Conservation (phyloP, 1,140 invertebrate species). For the Druon quercuslanigerum region DNA sequence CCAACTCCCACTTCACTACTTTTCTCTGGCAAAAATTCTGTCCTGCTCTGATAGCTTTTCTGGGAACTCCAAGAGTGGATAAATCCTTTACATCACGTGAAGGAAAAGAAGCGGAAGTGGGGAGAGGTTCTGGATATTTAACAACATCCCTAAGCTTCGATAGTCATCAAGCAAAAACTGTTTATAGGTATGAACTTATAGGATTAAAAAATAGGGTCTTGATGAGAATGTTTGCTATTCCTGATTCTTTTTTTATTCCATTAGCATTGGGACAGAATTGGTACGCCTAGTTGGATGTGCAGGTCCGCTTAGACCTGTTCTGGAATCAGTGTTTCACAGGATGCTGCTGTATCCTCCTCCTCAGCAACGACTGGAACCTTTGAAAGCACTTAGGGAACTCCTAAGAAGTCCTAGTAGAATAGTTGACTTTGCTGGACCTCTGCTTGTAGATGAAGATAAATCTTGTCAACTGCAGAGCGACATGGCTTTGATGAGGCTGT, state of each 20-base stretch:
- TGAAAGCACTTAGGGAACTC: slow-evolving; percentile 87
- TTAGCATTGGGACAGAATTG: slow-evolving; percentile 90
- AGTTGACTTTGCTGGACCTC: slow-evolving; percentile 82
- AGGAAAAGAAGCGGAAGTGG: slow-evolving; percentile 78
- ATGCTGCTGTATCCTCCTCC: slow-evolving; percentile 92
- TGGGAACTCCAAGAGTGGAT: slow-evolving; percentile 87
- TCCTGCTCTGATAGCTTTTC: slow-evolving; percentile 89
- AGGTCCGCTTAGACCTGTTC: slow-evolving; percentile 87
- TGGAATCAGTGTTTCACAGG: slow-evolving; percentile 93
- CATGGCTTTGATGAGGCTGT: slow-evolving; percentile 93
- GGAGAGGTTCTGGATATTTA: slow-evolving; percentile 83
- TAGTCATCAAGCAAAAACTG: slow-evolving; percentile 87
- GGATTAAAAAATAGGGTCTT: background rate
- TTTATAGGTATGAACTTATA: slow-evolving; percentile 82
- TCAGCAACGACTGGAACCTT: slow-evolving; percentile 87
- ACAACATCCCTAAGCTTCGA: slow-evolving; percentile 85
- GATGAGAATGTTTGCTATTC: slow-evolving; percentile 5
- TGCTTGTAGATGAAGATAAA: slow-evolving; percentile 84
- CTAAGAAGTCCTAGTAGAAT: slow-evolving; percentile 83
- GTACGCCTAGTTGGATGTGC: slow-evolving; percentile 90
- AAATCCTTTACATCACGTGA: slow-evolving; percentile 83
- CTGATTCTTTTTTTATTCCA: slow-evolving; percentile 32
- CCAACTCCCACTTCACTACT: slow-evolving; percentile 88
- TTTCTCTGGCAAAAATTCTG: slow-evolving; percentile 95
- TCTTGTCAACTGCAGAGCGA: slow-evolving; percentile 87